Conservation (phyloP, 2,888 invertebrate genomes). For the Vandiemenella viatica region DNA sequence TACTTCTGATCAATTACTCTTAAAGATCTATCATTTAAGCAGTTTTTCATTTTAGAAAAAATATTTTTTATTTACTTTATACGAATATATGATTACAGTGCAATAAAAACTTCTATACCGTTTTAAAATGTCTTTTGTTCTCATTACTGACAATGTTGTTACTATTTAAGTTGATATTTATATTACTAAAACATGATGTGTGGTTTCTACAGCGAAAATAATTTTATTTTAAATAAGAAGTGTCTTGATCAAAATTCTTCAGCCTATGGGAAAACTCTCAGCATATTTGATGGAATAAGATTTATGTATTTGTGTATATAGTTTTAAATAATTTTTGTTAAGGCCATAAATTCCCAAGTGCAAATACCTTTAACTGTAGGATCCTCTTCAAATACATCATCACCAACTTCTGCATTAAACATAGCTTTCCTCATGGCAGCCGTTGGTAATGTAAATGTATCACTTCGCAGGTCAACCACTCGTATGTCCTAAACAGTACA, state of each 20-base stretch:
- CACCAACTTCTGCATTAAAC: conserved; percentile 72
- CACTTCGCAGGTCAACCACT: conserved; percentile 76
- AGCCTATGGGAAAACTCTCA: background rate
- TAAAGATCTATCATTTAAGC: too few relatives aligned
- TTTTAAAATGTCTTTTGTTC: too few relatives aligned
- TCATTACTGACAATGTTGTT: too few relatives aligned
- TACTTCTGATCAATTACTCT: too few relatives aligned
- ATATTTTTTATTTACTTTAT: too few relatives aligned
- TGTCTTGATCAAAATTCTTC: background rate
- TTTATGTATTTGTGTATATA: too few relatives aligned
- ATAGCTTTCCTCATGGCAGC: conserved; percentile 74
- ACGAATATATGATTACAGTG: too few relatives aligned
- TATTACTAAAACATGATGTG: too few relatives aligned
- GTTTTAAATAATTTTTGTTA: too few relatives aligned
- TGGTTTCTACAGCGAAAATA: background rate
- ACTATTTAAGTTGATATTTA: too few relatives aligned
- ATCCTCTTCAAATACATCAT: conserved; percentile 85
- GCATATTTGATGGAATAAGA: background rate
- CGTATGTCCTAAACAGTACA: conserved; percentile 17
- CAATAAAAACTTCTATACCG: too few relatives aligned
- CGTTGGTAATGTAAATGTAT: conserved; percentile 78
- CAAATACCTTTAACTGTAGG: conserved; percentile 57
- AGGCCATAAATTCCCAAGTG: background rate
- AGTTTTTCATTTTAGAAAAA: too few relatives aligned
- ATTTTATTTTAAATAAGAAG: background rate